These are phyloP conservation scores for Julus scandinavius DNA, from an alignment of 2,888 invertebrate species.

Conservation along the genomic window DNA sequence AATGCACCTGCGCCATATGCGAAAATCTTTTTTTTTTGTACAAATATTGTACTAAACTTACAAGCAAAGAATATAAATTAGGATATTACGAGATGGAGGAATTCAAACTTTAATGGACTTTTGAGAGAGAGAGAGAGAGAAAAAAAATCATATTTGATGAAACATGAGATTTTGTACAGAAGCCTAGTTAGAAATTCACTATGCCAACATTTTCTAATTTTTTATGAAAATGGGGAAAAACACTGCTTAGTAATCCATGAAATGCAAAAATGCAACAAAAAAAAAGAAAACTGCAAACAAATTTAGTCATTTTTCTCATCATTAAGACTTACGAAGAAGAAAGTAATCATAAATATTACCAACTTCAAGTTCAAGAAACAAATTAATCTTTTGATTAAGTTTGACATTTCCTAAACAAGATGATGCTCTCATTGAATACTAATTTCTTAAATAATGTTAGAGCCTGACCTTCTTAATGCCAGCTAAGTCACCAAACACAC, in stretches of 20 bases:
- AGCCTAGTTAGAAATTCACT: neutral
- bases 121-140: neutral
- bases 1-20: neutral
- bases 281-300: neutral
- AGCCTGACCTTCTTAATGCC: no score
- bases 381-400: neutral
- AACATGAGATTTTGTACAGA: neutral
- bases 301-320: neutral
- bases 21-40: neutral
- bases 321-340: neutral
- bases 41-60: neutral
- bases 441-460: neutral
- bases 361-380: neutral
- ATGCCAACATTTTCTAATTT: neutral
- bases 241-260: neutral
- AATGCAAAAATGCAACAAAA: neutral
- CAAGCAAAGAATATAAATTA: neutral
- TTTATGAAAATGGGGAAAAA: neutral
- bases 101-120: neutral
- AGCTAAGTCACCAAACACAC: neutral
- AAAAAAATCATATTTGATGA: neutral
- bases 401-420: neutral
- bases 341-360: no score
- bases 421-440: neutral
- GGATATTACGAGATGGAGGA: neutral